Base-by-base conservation (phyloP, 2,888 invertebrate genomes). In the Dasysyrphus albostriatus region DNA sequence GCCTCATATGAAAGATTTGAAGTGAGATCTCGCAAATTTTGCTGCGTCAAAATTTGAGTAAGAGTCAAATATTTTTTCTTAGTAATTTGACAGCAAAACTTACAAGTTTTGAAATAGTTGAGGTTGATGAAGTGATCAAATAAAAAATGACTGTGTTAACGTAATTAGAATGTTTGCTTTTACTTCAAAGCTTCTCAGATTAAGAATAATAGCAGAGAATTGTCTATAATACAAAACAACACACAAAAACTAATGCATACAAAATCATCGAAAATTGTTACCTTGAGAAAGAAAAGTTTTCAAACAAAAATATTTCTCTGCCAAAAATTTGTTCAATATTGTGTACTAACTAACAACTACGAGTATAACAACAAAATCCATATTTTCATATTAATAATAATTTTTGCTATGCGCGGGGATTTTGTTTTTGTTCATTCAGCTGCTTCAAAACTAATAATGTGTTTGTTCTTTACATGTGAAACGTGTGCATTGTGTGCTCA, bases 401-500 rank as follows among this genome's bases (percentile, higher is more conserved):
- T 59, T 65, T 32, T 37, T 49, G 34, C 34, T 67, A 49, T 34
- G 34, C 37, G 67, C 67, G 32, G 69, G 51, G 54, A n/a, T 54
- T 69, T 54, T 54, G 37, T 58, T 10, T 37, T 59, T 59, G 19
- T 39, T 61, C 19, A 69, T 69, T 69, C 54, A 54, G 69, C 51
- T 54, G 69, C 51, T 69, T 54, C 51, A 54, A 32, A 69, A 69
- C 14, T 39, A 39, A 39, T 39, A 61, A 39, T 19, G 39, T 70
- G 69, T 47, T 82, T 84, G 37, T 59, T 70, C 54, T 73, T 70
- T 70, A 44, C 73, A 84, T 84, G 65, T 67, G 58, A 58, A 70
- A 77, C 42, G 16, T 81, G 81, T 85, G 85, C 81, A 77, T 77
- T 70, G 51, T 69, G 80, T 85, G 77, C 77, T 72, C 73, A 70